Percentiles rank a stretch among this genome's conserved stretches.
These are phyloP conservation scores for Tupiocoris notatus DNA, from an alignment of 2,888 invertebrate genomes.

Conservation along the genomic window DNA sequence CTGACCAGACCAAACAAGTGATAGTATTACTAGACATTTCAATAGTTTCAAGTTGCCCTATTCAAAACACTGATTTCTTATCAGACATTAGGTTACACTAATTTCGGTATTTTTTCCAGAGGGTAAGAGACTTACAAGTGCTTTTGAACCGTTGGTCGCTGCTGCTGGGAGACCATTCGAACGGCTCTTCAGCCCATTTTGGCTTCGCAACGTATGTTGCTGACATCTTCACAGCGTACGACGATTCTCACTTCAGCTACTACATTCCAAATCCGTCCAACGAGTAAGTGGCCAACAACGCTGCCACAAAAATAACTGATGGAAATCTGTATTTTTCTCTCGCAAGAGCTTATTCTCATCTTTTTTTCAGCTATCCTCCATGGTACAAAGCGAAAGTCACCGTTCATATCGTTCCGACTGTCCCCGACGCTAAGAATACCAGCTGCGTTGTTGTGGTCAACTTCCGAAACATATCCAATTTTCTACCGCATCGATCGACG, in stretches of 20 bases:
- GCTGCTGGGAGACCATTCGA: slow-evolving; percentile 53
- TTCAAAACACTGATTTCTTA: too few relatives aligned
- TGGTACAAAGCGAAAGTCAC: slow-evolving; percentile 56
- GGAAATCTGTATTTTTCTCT: background rate
- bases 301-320: too few relatives aligned
- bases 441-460: slow-evolving; percentile 57
- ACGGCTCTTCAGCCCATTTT: slow-evolving; percentile 50
- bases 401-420: slow-evolving; percentile 52
- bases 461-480: slow-evolving; percentile 64
- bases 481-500: slow-evolving; percentile 57
- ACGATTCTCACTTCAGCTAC: slow-evolving; percentile 41
- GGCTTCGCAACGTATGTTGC: slow-evolving; percentile 45
- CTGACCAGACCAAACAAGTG: too few relatives aligned
- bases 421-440: slow-evolving; percentile 48
- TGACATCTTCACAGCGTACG: slow-evolving; percentile 43
- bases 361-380: slow-evolving; percentile 54
- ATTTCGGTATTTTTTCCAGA: slow-evolving; percentile 52
- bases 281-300: slow-evolving; percentile 27
- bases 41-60: too few relatives aligned
- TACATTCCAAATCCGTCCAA: slow-evolving; percentile 39
- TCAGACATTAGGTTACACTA: too few relatives aligned
- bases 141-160: slow-evolving; percentile 54
- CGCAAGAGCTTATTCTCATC: too few relatives aligned
- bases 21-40: too few relatives aligned
- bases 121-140: slow-evolving; percentile 54